Base-by-base conservation (phyloP, 2,797 vertebrate species). In the Urocyon cinereoargenteus region DNA sequence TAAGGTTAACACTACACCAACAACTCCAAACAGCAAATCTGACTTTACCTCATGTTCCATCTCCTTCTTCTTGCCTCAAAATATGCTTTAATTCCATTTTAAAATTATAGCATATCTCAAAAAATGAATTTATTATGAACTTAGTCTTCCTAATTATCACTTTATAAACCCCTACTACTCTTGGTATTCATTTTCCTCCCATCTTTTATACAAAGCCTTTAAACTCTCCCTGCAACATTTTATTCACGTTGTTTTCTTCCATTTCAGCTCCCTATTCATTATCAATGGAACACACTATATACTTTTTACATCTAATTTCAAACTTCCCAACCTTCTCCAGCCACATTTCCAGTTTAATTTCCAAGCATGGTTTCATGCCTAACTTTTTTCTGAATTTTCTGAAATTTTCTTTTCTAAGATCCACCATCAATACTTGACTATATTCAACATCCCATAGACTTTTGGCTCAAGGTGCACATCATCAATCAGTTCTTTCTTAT, bases 401-500 rank as follows among this genome's bases (percentile, higher is more conserved):
- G 6, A 88, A 84, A 51, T 86, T 86, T 83, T 96, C 31, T 86
- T 86, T 83, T 89, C 68, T 59, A 81, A 95, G 94, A 64, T 90
- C 45, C 24, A 36, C 45, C 18, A 13, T 77, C 31, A 81, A 61
- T 36, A 57, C 34, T 73, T 83, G 24, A 73, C n/a, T 89, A 61
- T 64, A 15, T 13, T 62, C 82, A 84, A 26, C 57, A 49, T 66
- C 24, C 55, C 53, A 34, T 16, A 59, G 79, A 78, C 16, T 26
- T 93, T 93, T 70, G 51, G 28, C 55, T 95, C 81, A 83, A 91
- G n/a, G 11, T 86, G 13, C 62, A 84, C 49, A 34, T 79, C 84
- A 90, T 59, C 93, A 75, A 90, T 95, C 84, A 72, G 73, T 34
- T 66, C 40, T 62, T 93, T 90, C 90, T 89, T 87, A 53, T 68